A percentile compares a stretch with the other conserved stretches of the same genome.
Conservation (phyloP, 2,113 vertebrate genomes). For the Leptosomus discolor region DNA sequence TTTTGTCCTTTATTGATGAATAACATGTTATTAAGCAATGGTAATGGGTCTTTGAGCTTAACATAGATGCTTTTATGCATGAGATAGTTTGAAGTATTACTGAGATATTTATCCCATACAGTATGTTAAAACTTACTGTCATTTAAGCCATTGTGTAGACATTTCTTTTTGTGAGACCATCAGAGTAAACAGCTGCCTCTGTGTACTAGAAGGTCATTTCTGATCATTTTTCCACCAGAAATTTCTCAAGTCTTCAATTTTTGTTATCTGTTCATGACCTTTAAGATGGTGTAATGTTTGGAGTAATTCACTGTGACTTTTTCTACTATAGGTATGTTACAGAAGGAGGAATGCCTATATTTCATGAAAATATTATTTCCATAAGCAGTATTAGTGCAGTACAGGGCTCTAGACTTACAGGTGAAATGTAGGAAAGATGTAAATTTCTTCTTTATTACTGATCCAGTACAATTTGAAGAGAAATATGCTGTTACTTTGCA, state of each 20-base stretch:
- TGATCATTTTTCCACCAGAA: not conserved
- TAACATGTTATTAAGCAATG: not conserved
- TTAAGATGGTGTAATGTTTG: not conserved
- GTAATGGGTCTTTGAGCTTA: not conserved
- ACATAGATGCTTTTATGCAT: not conserved
- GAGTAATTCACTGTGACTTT: not conserved
- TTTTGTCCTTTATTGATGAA: not conserved
- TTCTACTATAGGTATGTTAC: not conserved
- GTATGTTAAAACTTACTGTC: not conserved
- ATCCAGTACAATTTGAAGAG: not conserved
- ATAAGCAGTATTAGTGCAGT: not conserved
- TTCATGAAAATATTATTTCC: not conserved
- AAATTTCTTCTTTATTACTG: not conserved
- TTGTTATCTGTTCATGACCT: accelerated
- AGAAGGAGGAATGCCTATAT: not conserved
- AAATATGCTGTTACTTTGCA: not conserved
- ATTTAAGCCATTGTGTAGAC: not conserved
- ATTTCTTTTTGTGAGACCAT: not conserved
- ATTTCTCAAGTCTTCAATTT: not conserved
- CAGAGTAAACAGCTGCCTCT: not conserved
- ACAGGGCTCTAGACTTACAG: not conserved
- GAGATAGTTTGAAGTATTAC: not conserved
- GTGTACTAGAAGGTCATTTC: not conserved
- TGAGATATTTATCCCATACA: not conserved
- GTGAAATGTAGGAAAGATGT: not conserved